Percentiles rank a stretch among this genome's conserved stretches.
Evolutionary conservation across 2,888 invertebrate genomes (phyloP).

Genomic region (Scaeva pyrastri): DNA sequence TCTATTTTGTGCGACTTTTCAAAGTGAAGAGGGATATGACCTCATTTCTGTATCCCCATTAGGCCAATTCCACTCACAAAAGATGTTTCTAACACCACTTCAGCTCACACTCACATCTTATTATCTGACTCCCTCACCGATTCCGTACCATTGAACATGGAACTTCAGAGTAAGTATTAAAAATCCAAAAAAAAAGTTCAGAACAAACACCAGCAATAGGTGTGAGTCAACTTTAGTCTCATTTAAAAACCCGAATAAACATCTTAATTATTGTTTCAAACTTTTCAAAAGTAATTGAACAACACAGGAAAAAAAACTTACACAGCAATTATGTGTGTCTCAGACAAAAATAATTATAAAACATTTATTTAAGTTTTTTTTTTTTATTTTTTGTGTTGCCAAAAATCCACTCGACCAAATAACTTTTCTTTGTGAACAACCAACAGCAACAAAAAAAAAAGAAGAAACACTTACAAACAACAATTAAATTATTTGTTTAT

Average conservation of each 20-base stretch:
- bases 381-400: slow-evolving; percentile 9
- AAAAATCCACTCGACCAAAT: slow-evolving; percentile 16
- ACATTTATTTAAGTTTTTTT: slow-evolving; percentile 17
- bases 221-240: not conserved
- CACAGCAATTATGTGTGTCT: slow-evolving; percentile 32
- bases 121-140: no score
- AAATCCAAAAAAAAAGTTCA: no score
- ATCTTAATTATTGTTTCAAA: slow-evolving; percentile 19
- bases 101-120: no score
- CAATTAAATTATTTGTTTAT: slow-evolving; percentile 70
- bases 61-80: no score
- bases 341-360: slow-evolving; percentile 31
- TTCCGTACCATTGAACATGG: no score
- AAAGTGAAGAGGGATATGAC: not conserved
- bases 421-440: slow-evolving; percentile 9
- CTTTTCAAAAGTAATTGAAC: not conserved
- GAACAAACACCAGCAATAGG: not conserved
- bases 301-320: slow-evolving; percentile 10
- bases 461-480: slow-evolving; percentile 55
- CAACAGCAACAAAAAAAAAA: not conserved
- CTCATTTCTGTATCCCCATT: no score
- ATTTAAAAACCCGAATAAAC: slow-evolving; percentile 1
- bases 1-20: not conserved
- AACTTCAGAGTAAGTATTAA: no score
- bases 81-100: no score